These are phyloP conservation scores for Hypomecis punctinalis DNA, from an alignment of 2,888 invertebrate species.

Conservation along the genomic window DNA sequence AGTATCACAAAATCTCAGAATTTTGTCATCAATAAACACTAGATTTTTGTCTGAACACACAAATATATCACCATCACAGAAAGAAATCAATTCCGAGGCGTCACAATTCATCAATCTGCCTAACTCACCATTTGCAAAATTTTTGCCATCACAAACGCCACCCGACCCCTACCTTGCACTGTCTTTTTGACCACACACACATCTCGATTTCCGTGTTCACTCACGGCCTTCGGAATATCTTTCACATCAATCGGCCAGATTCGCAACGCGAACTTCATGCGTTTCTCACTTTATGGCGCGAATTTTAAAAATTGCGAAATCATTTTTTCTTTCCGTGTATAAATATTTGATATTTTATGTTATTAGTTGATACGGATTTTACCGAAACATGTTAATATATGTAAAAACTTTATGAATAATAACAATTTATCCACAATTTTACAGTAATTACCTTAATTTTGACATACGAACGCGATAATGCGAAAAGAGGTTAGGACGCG, in stretches of 20 bases:
- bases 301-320: slow-evolving; percentile 74
- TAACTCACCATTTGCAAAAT: slow-evolving; percentile 91
- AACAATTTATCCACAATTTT: neutral
- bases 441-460: slow-evolving; percentile 32
- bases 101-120: slow-evolving; percentile 78
- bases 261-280: slow-evolving; percentile 86
- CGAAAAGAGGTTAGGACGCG: slow-evolving; percentile 70
- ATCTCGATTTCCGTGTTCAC: slow-evolving; percentile 86
- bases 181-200: slow-evolving; percentile 87
- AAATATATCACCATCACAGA: slow-evolving; percentile 75
- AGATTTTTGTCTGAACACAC: slow-evolving; percentile 71
- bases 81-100: slow-evolving; percentile 65
- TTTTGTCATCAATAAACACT: slow-evolving; percentile 76
- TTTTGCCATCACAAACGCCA: slow-evolving; percentile 92
- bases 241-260: slow-evolving; percentile 87
- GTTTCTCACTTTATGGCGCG: slow-evolving; percentile 74
- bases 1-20: slow-evolving; percentile 79
- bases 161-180: slow-evolving; percentile 91
- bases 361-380: neutral
- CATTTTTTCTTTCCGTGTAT: slow-evolving; percentile 9
- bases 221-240: slow-evolving; percentile 88
- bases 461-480: slow-evolving; percentile 47
- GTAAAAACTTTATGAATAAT: neutral
- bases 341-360: neutral
- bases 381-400: neutral